A percentile compares a stretch with the other conserved stretches of the same genome.
phyloP scores from a whole-genome alignment of 2,888 invertebrate genomes.

The Gandaritis pyraliata region DNA sequence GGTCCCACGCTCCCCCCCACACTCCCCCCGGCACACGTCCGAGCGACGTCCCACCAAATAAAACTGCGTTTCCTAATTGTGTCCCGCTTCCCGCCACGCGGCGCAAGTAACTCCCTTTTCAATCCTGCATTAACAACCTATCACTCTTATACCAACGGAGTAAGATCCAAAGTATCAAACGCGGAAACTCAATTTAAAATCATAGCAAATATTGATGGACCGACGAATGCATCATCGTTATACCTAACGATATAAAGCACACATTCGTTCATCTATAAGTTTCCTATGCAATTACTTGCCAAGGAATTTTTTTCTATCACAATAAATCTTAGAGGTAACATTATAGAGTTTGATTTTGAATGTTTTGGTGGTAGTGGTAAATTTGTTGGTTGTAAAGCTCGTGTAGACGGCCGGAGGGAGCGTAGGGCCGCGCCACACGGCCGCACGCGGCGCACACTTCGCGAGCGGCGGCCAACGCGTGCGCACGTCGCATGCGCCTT shows the following conservation, averaged over 20 bases:
- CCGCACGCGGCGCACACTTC: slow-evolving; percentile 81
- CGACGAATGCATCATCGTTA: slow-evolving; percentile 23
- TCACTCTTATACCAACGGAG: slow-evolving; percentile 30
- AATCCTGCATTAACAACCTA: slow-evolving; percentile 28
- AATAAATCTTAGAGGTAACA: slow-evolving; percentile 21
- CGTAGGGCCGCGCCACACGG: slow-evolving; percentile 58
- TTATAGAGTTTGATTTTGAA: slow-evolving; percentile 43
- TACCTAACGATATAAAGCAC: slow-evolving; percentile 19
- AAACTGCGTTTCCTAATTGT: slow-evolving; percentile 80
- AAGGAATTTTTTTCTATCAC: neutral
- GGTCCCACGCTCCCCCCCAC: slow-evolving; percentile 38
- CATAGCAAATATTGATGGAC: slow-evolving; percentile 34
- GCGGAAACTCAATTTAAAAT: slow-evolving; percentile 37
- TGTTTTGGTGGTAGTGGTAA: slow-evolving; percentile 2
- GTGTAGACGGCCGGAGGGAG: slow-evolving; percentile 54
- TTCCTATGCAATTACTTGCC: slow-evolving; percentile 8
- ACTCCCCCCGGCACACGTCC: slow-evolving; percentile 32
- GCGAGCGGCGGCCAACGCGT: slow-evolving; percentile 75
- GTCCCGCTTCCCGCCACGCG: slow-evolving; percentile 76
- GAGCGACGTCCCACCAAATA: slow-evolving; percentile 49
- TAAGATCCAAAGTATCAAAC: slow-evolving; percentile 41
- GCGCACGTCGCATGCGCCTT: slow-evolving; percentile 68
- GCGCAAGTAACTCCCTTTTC: slow-evolving; percentile 58
- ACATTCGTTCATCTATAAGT: slow-evolving; percentile 27
- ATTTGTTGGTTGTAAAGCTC: slow-evolving; percentile 45